Base-by-base conservation (phyloP, 2,888 invertebrate genomes). In the Sinopyrophorus schimmeli region DNA sequence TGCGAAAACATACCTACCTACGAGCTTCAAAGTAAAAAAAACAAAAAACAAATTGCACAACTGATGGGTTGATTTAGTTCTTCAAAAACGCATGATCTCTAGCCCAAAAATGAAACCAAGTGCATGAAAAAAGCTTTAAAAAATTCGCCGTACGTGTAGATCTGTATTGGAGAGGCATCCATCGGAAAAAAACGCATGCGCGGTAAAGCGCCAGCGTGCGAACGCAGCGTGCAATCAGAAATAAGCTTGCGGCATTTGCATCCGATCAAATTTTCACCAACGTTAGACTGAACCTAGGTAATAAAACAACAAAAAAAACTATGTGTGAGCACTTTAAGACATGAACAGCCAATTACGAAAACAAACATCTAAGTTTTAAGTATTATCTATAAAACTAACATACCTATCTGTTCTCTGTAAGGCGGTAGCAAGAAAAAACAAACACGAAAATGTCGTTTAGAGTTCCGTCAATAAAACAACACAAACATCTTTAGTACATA, bases 331-430 rank as follows among this genome's bases (percentile, higher is more conserved):
- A 48, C 31, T 48, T 28, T 38, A 47, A 43, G 21, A 50, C 46
- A 47, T 54, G 44, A 47, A 49, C 53, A 53, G 53, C 53, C 46
- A 49, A 49, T 53, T 53, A 53, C 49, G 26, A 41, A 53, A 46
- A 53, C 43, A 53, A 54, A 53, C 47, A 57, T 47, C 49, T 53
- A 51, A 52, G 40, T 44, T 30, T n/a, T n/a, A n/a, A 54, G 30
- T 44, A 55, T 34, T 47, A 54, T 39, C 53, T 51, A 49, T 31
- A 53, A 55, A 50, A 61, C 69, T 70, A 70, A 74, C 73, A 66
- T 74, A 74, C 73, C 74, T 73, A 74, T 71, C 64, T 61, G 68
- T 66, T 73, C 73, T 73, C 74, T 74, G 74, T 70, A 68, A 70
- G 67, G 69, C 70, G 68, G 66, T 68, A 71, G 70, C 68, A 68